Base-by-base conservation (phyloP, 1,140 invertebrate species). In the Megathymus violae region DNA sequence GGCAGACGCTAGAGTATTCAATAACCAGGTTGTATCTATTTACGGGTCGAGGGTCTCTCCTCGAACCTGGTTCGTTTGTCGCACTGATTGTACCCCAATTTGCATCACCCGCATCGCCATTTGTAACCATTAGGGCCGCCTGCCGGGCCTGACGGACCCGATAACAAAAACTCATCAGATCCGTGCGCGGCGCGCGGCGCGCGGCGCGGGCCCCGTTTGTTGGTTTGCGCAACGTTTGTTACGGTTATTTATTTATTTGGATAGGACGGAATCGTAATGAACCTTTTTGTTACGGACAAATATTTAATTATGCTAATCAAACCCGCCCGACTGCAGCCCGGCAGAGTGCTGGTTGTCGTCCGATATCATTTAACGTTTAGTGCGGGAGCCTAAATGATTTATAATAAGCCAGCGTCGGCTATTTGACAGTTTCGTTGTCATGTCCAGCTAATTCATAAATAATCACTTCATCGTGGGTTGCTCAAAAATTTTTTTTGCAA, bases 271-370 rank as follows among this genome's bases (percentile, higher is more conserved):
- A 16, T 27, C 43, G 54, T 59, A 59, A 59, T 59, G 54, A 59
- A 47, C 54, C 52, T 59, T 59, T 47, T 59, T 59, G 54, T 59
- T 36, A 2, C n/a, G 10, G 47, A 34, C 54, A 59, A 46, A 47
- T 59, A 59, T 59, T 59, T 59, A 36, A 59, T 59, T 59, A 59
- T 58, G 54, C 16, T 58, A 58, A 58, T 58, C 36, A 46, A 16
- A 34, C 7, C 27, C 25, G 14, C n/a, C 34, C 34, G 34, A 7
- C 34, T 36, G 34, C 34, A 36, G 34, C n/a, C n/a, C n/a, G n/a
- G n/a, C n/a, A n/a, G n/a, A n/a, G n/a, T n/a, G n/a, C n/a, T n/a
- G n/a, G n/a, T n/a, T n/a, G n/a, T n/a, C n/a, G n/a, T n/a, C n/a
- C n/a, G n/a, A n/a, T n/a, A n/a, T n/a, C n/a, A n/a, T n/a, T n/a